Conservation (phyloP, 2,888 invertebrate species). For the Agrotis clavis region DNA sequence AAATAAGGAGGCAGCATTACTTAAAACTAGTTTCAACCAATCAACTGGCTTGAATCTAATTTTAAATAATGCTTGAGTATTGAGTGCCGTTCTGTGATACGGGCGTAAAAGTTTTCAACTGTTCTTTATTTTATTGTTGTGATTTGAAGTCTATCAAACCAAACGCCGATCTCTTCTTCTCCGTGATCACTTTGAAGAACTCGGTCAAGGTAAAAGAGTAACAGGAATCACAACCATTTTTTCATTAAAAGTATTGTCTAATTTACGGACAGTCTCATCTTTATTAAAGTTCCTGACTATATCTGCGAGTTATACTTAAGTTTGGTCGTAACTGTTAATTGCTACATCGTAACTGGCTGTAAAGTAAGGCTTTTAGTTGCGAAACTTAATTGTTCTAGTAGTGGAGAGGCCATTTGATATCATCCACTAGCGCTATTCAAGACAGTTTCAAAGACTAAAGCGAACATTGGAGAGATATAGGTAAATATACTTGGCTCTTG, state of each 20-base stretch:
- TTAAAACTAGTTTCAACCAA: too few species aligned
- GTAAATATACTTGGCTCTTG: background rate
- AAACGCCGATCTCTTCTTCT: background rate
- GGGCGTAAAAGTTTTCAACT: too few species aligned
- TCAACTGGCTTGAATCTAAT: too few species aligned
- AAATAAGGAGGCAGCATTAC: too few species aligned
- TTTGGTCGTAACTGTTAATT: conserved; percentile 43
- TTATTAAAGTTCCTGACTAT: conserved; percentile 18
- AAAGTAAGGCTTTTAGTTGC: conserved; percentile 28
- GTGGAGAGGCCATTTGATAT: conserved; percentile 31
- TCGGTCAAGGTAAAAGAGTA: background rate
- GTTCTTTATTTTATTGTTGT: too few species aligned
- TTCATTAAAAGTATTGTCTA: background rate
- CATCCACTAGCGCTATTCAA: conserved; percentile 30
- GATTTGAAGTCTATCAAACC: too few species aligned
- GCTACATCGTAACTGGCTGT: conserved; percentile 25
- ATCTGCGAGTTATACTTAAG: conserved; percentile 29
- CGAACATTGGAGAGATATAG: background rate
- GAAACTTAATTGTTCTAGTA: conserved; percentile 43
- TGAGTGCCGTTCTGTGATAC: too few species aligned
- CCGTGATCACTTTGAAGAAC: background rate
- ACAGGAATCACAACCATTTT: background rate
- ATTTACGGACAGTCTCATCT: conserved; percentile 6
- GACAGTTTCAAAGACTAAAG: conserved; percentile 11
- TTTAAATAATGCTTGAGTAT: too few species aligned